Conservation (phyloP, 2,113 vertebrate species). For the Rattus norvegicus region GRCr8 NC_086029.1:46243501-46244000, state of each 20-base stretch:
- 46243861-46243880: rapidly evolving
- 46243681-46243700: background rate
- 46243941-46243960: background rate
- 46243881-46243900: background rate
- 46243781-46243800: background rate
- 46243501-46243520: background rate
- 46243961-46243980: background rate
- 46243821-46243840: background rate
- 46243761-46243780: background rate
- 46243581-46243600: background rate
- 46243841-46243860: background rate
- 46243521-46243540: background rate
- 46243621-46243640: constrained; percentile 22
- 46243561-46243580: too few species aligned
- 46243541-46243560: background rate
- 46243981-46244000: background rate
- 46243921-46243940: background rate
- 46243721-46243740: background rate
- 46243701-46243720: background rate
- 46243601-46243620: constrained; percentile 7
- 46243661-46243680: constrained; percentile 9
- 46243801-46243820: background rate
- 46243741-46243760: background rate
- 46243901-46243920: background rate
- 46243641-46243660: constrained; percentile 12